Conservation (phyloP, 2,888 invertebrate species). For the Odontocerum albicorne region DNA sequence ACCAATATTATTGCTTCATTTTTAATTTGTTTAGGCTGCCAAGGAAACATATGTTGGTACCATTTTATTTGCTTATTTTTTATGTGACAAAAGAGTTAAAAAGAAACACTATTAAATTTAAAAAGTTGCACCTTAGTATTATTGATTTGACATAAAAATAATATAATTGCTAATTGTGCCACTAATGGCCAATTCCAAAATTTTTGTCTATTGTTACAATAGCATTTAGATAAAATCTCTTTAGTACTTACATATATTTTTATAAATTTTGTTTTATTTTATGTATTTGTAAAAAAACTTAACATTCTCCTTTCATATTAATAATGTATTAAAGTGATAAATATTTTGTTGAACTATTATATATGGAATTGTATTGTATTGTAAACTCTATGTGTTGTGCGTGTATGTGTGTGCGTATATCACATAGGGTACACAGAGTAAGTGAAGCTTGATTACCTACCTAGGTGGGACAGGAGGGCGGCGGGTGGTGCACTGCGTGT, state of each 20-base stretch:
- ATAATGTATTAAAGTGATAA: too few relatives aligned
- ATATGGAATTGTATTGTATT: too few relatives aligned
- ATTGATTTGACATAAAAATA: neutral
- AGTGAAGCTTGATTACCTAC: conserved; percentile 23
- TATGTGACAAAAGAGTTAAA: neutral
- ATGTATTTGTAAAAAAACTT: too few relatives aligned
- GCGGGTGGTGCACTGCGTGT: conserved; percentile 57
- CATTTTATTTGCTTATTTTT: conserved; percentile 12
- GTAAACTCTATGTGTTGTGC: neutral
- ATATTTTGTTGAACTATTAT: too few relatives aligned
- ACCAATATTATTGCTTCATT: conserved; percentile 3
- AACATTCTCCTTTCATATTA: too few relatives aligned
- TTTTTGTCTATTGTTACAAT: too few relatives aligned
- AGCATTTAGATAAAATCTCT: too few relatives aligned
- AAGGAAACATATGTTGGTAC: conserved; percentile 20
- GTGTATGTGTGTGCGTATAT: conserved; percentile 1
- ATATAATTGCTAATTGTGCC: too few relatives aligned
- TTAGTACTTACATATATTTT: too few relatives aligned
- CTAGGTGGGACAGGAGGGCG: conserved; percentile 37
- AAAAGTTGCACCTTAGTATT: neutral
- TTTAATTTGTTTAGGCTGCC: conserved; percentile 19
- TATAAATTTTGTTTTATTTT: too few relatives aligned
- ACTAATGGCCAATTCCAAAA: too few relatives aligned
- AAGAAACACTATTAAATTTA: neutral
- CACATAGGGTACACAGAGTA: conserved; percentile 2